phyloP scores from a whole-genome alignment of 2,888 invertebrate genomes.

The Drosophila dives region DNA sequence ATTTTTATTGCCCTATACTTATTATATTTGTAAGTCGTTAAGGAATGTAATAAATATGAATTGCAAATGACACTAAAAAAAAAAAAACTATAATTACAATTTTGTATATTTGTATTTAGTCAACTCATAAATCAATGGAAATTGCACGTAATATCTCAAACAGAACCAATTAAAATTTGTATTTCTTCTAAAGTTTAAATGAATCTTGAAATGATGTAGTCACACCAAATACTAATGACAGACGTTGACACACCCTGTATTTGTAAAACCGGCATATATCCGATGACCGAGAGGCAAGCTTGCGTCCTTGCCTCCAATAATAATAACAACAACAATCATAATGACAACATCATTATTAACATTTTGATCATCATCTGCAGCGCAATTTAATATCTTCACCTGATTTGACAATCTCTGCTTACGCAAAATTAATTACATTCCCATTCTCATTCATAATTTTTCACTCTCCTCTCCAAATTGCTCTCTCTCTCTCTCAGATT shows the following conservation, averaged over 20 bases:
- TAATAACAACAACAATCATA: slow-evolving; percentile 33
- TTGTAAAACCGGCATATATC: slow-evolving; percentile 10
- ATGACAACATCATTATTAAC: slow-evolving; percentile 21
- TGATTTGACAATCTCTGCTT: slow-evolving; percentile 28
- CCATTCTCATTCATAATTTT: neutral
- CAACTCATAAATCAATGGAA: neutral
- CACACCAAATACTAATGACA: neutral
- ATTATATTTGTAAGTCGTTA: neutral
- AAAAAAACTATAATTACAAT: neutral
- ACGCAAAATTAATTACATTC: slow-evolving; percentile 63
- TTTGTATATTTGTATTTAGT: neutral
- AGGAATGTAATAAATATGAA: neutral
- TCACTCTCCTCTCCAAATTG: neutral
- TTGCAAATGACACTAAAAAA: neutral
- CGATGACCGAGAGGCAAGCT: slow-evolving; percentile 37
- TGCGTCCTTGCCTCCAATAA: slow-evolving; percentile 61
- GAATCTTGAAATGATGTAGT: neutral
- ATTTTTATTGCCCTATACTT: neutral
- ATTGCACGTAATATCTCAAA: neutral
- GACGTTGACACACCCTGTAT: slow-evolving; percentile 47
- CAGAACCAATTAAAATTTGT: neutral
- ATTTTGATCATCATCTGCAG: slow-evolving; percentile 6
- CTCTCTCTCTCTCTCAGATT: neutral
- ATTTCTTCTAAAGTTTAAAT: neutral
- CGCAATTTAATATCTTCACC: slow-evolving; percentile 23